These are phyloP conservation scores for Exephanes ischioxanthus DNA, from an alignment of 2,888 invertebrate species.

Conservation along the genomic window DNA sequence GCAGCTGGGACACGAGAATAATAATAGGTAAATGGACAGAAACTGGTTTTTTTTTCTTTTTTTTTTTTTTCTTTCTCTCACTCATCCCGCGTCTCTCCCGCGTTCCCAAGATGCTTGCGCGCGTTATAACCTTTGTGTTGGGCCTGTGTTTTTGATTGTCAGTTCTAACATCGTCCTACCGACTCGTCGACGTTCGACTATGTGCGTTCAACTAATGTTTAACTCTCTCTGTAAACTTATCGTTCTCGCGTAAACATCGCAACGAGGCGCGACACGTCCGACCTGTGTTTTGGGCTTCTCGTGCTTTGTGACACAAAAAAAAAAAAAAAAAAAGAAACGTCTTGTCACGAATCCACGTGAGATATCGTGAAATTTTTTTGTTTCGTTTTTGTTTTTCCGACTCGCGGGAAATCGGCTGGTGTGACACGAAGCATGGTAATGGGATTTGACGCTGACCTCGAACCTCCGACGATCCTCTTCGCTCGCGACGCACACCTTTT, in stretches of 20 bases:
- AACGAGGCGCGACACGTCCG: background rate
- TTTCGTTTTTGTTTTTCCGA: background rate
- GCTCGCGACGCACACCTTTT: background rate
- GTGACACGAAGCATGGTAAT: background rate
- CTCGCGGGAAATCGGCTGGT: background rate
- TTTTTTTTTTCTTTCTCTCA: constrained; percentile 37
- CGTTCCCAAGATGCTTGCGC: constrained; percentile 56
- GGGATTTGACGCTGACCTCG: background rate
- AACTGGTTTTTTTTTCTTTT: constrained; percentile 35
- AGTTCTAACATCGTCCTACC: constrained; percentile 19
- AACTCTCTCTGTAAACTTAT: background rate
- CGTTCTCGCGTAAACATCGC: constrained; percentile 37
- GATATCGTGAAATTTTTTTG: background rate
- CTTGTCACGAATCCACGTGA: background rate
- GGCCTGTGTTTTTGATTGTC: constrained; percentile 47
- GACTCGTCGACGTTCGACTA: background rate
- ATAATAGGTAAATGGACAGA: constrained; percentile 76
- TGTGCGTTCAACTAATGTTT: background rate
- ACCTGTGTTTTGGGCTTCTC: background rate
- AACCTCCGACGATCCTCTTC: background rate
- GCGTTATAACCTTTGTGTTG: constrained; percentile 65
- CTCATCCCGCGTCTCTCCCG: constrained; percentile 62
- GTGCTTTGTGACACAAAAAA: background rate
- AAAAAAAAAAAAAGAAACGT: background rate
- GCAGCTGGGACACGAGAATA: constrained; percentile 73